Conservation (phyloP, 2,797 vertebrate genomes). For the Thaleichthys pacificus region DNA sequence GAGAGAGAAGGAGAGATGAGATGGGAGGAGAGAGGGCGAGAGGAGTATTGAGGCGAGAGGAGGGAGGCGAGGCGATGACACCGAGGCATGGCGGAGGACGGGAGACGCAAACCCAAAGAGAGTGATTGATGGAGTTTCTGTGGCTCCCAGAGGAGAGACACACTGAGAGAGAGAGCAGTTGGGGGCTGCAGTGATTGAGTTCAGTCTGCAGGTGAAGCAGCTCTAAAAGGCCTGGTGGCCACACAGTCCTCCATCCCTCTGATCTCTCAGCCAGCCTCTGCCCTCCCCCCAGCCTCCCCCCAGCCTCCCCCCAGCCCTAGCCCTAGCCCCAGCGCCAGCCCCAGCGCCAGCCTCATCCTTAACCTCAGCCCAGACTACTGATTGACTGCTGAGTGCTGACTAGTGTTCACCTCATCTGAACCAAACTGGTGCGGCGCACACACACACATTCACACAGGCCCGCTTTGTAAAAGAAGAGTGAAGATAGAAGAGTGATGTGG, state of each 20-base stretch:
- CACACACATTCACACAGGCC: background rate
- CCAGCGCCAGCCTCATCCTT: no score
- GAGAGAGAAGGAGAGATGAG: background rate
- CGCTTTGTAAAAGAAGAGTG: no score
- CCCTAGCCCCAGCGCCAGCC: no score
- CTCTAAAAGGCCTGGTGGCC: background rate
- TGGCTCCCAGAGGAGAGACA: conserved; percentile 2
- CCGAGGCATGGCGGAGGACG: no score
- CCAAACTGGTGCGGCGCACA: conserved; percentile 29
- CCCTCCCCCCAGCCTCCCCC: no score
- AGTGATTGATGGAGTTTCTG: background rate
- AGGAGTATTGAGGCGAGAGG: background rate
- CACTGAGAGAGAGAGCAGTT: background rate
- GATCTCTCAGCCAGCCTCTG: background rate
- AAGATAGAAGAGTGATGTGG: no score
- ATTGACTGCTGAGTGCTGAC: conserved; percentile 3
- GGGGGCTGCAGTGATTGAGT: background rate
- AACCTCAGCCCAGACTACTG: background rate
- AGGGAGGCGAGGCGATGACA: no score
- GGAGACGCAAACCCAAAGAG: no score
- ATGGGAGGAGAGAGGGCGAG: background rate
- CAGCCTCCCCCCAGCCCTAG: no score
- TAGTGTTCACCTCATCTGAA: conserved; percentile 32
- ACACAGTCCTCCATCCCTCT: background rate
- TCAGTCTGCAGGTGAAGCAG: background rate